Conservation (phyloP, 2,888 invertebrate genomes). For the Tridacna gigas region DNA sequence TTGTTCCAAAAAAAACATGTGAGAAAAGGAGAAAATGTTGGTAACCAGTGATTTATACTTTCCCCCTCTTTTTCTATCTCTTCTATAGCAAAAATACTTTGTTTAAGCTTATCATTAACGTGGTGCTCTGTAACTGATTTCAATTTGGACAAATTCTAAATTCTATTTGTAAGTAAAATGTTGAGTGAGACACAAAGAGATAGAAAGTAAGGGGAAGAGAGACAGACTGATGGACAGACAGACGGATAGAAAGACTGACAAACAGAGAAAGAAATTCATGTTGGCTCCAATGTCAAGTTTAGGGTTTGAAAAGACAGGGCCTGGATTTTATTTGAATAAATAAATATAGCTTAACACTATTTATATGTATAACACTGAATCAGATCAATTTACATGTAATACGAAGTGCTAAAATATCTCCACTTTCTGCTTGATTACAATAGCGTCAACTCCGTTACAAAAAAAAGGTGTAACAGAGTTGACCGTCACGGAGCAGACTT, state of each 20-base stretch:
- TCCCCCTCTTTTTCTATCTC: not conserved
- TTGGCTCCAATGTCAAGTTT: not conserved
- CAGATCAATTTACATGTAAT: not conserved
- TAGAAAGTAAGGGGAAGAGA: no score
- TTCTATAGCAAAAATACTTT: not conserved
- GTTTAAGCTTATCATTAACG: no score
- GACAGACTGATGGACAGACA: no score
- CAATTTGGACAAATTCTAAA: no score
- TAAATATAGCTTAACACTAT: not conserved
- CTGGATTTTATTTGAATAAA: not conserved
- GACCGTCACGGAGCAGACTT: not conserved
- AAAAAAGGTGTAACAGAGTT: not conserved
- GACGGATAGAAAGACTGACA: no score
- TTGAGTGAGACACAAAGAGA: no score
- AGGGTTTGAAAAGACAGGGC: not conserved
- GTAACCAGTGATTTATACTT: not conserved
- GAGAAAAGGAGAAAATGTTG: not conserved
- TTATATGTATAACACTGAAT: not conserved
- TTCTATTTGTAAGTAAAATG: no score
- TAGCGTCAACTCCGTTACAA: slow-evolving; percentile 9
- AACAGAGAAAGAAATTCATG: not conserved
- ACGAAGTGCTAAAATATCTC: not conserved
- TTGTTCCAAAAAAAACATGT: not conserved
- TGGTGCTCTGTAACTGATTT: no score
- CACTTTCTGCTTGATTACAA: not conserved